These are phyloP conservation scores for Crepidodera aurea DNA, from an alignment of 2,888 invertebrate genomes.

Conservation along the genomic window DNA sequence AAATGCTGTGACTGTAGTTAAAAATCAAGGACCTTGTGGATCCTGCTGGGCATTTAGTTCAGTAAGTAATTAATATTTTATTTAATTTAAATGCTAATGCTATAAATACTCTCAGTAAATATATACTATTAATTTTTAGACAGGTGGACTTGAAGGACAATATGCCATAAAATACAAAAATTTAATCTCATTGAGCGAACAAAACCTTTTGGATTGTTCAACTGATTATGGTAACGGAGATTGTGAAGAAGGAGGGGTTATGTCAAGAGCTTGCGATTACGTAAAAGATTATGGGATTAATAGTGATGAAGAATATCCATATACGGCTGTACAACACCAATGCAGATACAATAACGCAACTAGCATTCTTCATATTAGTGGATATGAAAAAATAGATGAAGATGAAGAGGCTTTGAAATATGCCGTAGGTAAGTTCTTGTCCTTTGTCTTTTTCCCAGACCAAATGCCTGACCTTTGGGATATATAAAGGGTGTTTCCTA, in stretches of 20 bases:
- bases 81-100: background rate
- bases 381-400: background rate
- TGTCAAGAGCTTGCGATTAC: conserved; percentile 82
- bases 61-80: conserved; percentile 7
- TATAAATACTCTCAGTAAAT: background rate
- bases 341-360: background rate
- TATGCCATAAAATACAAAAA: conserved; percentile 81
- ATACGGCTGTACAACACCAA: conserved; percentile 62
- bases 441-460: too few species aligned
- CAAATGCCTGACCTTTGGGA: too few species aligned
- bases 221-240: conserved; percentile 76
- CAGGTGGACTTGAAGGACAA: conserved; percentile 75
- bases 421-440: conserved; percentile 70
- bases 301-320: conserved; percentile 84
- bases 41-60: conserved; percentile 83
- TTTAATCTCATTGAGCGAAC: conserved; percentile 80
- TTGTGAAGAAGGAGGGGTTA: conserved; percentile 82
- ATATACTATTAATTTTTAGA: background rate
- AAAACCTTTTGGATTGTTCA: conserved; percentile 83
- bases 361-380: conserved; percentile 67
- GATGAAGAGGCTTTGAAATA: background rate
- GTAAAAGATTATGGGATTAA: conserved; percentile 83
- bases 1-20: conserved; percentile 72
- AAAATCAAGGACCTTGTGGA: conserved; percentile 79
- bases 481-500: too few species aligned